Percentiles rank a stretch among this genome's conserved stretches.
Conservation (phyloP, 2,113 vertebrate species). For the Hyaena hyaena region DNA sequence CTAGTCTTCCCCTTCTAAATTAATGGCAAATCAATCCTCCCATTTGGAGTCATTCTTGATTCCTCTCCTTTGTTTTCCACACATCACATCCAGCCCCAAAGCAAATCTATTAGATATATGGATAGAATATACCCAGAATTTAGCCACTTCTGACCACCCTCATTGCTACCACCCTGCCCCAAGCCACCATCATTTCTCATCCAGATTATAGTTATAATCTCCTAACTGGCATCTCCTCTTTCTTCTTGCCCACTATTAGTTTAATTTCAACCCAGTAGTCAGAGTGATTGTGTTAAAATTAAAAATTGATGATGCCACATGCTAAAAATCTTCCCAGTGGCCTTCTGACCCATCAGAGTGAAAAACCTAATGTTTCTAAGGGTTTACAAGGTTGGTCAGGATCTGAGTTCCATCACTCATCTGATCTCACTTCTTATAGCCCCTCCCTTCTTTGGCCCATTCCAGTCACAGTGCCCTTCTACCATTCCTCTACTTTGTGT, state of each 20-base stretch:
- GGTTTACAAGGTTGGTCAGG: background rate
- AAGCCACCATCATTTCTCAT: background rate
- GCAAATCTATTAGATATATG: background rate
- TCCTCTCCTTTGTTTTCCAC: background rate
- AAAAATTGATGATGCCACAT: background rate
- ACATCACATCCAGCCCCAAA: background rate
- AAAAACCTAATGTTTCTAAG: background rate
- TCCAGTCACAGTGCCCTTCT: background rate
- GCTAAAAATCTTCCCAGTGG: background rate
- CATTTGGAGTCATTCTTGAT: background rate
- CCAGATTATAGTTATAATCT: background rate
- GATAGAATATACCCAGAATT: background rate
- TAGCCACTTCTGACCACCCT: background rate
- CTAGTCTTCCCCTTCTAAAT: background rate
- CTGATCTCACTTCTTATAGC: background rate
- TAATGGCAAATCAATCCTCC: background rate
- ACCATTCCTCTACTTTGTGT: background rate
- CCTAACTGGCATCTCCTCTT: background rate
- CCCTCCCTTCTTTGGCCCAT: background rate
- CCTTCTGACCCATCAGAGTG: background rate
- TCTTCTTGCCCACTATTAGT: background rate
- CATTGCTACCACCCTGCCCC: background rate
- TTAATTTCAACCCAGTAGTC: background rate
- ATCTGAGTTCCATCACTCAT: background rate
- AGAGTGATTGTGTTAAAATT: background rate